Evolutionary conservation across 1,140 invertebrate species (phyloP), one percentile per base, ranked within the genome.

Genomic region (Reticulitermes speratus): DNA sequence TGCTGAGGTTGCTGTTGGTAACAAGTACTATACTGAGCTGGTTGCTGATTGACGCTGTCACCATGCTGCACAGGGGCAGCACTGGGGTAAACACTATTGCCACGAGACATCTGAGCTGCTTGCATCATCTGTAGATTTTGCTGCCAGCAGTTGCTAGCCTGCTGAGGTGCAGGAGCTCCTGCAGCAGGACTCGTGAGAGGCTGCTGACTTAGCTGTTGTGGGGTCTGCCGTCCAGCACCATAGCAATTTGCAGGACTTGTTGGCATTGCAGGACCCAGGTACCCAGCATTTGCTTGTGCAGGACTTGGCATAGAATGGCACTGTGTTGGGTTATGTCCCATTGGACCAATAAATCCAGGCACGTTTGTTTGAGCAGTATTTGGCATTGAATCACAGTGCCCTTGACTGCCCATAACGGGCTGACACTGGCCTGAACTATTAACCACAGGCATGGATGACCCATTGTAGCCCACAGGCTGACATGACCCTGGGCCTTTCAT

Each of bases 101-200:
- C 88, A n/a, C 84, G 75, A 0, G 86, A 88, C 85, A 88, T 87
- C 59, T 82, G 86, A 32, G 88, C 86, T 23, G 88, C 59, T 69
- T 87, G 86, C 83, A 86, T 86, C 44, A 45, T 59, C 85, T 48
- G 85, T 2, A 30, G 1, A 30, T 44, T 30, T 19, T 75, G 44
- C 23, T 82, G 69, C 32, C 55, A 75, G n/a, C 59, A 44, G 44
- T 30, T 52, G 38, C 25, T 38, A 16, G 83, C 52, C 19, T 82
- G 75, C 14, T 38, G 45, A n/a, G 93, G 93, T 0, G 93, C 93
- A 12, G 93, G 89, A 0, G 93, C 91, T 14, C 92, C 94, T 14
- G 93, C 93, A 11, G 93, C 92, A 12, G 94, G 94, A 11, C 93
- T 94, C 0, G 92, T 91, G 87, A 94, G 89, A 21, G 93, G 92